Evolutionary conservation across 1,140 invertebrate species (phyloP).

Genomic region (Caerostris darwini): DNA sequence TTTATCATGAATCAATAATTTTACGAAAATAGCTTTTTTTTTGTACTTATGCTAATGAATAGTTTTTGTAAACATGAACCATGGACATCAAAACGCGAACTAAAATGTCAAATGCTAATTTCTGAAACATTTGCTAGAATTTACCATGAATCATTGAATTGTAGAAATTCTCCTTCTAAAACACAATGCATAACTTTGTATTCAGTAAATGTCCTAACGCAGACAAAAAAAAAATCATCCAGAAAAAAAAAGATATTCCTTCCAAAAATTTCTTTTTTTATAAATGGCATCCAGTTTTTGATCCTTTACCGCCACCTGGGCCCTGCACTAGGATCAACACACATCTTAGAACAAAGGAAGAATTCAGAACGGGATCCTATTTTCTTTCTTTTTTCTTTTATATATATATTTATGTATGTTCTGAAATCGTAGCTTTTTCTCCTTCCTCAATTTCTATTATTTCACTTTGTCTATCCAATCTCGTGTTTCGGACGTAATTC

Average conservation of each 20-base stretch:
- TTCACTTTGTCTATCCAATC: conserved; percentile 17
- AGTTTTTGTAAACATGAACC: no score
- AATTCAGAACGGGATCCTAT: neutral
- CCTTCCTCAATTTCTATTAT: conserved; percentile 13
- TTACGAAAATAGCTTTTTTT: neutral
- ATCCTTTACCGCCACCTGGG: conserved; percentile 23
- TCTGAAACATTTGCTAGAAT: neutral
- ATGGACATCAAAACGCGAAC: no score
- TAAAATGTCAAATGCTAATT: neutral
- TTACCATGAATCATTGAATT: neutral
- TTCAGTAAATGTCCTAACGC: neutral
- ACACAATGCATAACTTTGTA: neutral
- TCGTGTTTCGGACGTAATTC: neutral
- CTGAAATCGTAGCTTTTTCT: neutral
- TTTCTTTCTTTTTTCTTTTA: neutral
- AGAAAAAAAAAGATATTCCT: neutral
- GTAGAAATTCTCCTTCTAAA: neutral
- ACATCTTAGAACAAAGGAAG: neutral
- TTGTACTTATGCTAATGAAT: no score
- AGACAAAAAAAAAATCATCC: no score
- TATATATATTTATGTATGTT: neutral
- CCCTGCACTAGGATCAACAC: neutral
- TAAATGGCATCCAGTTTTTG: conserved; percentile 52
- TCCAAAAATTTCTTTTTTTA: neutral
- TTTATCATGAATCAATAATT: no score